Base-by-base conservation (phyloP, 2,888 invertebrate species). In the Rhopalosiphum nymphaeae region DNA sequence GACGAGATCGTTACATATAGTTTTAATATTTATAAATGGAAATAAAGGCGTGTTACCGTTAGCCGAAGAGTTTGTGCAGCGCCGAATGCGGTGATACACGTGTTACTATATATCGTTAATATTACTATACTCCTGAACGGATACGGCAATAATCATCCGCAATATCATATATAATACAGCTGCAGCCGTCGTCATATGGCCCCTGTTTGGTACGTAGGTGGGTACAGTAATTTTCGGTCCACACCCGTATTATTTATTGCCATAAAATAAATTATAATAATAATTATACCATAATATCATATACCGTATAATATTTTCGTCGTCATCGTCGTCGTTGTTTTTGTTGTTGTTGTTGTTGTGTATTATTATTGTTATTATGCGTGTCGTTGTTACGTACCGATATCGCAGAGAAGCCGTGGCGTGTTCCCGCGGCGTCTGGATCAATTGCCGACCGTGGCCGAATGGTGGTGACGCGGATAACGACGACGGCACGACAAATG, bases 401-500 rank as follows among this genome's bases (percentile, higher is more conserved):
- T 42, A 21, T 21, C 78, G 36, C 21, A 9, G 36, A 78, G 78
- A 78, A 78, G 78, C 21, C 78, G 78, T 78, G 36, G 21, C 36
- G 87, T 36, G 49, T 49, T 21, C 36, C 36, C 21, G 53, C 53
- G 53, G 36, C 61, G 89, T 46, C 46, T 46, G 29, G 57, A 57
- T 57, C 57, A 57, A n/a, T 90, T 44, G 67, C 21, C 46, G 29
- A 86, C 53, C 36, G 88, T 46, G n/a, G n/a, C 91, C 78, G 36
- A 26, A 53, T 42, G 78, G 53, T 42, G n/a, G 25, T 13, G 29
- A n/a, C 57, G 53, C 46, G 56, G 57, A 29, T 29, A 89, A 61
- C 25, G n/a, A 53, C 90, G 46, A 46, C n/a, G 57, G 42, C 25
- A n/a, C 86, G 92, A 91, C 56, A n/a, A 42, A 56, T 42, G 56